phyloP scores from a whole-genome alignment of 1,140 invertebrate genomes.

The Zaprionus gabonicus region DNA sequence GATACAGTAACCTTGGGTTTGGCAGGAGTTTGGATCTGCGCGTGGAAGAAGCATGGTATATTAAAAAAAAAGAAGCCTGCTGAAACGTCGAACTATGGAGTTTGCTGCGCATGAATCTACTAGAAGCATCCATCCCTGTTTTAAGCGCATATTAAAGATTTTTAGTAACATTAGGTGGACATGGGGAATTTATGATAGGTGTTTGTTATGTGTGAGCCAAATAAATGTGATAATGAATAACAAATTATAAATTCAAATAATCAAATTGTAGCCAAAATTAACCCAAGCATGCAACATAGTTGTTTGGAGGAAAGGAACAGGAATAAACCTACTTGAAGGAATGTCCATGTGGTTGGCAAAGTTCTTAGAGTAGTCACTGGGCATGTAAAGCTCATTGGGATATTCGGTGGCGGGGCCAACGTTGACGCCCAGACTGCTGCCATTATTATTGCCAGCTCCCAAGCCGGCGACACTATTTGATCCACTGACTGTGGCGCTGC shows the following conservation, averaged over 20 bases:
- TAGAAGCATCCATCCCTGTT: slow-evolving; percentile 45
- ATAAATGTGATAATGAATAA: slow-evolving; percentile 10
- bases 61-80: no score
- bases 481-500: slow-evolving; percentile 40
- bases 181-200: slow-evolving; percentile 26
- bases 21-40: no score
- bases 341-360: slow-evolving; percentile 84
- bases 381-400: slow-evolving; percentile 82
- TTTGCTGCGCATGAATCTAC: background rate
- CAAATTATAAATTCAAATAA: slow-evolving; percentile 22
- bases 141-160: slow-evolving; percentile 14
- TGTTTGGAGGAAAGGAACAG: slow-evolving; percentile 18
- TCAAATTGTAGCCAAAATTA: slow-evolving; percentile 17
- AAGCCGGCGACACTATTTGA: slow-evolving; percentile 37
- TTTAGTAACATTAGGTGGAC: slow-evolving; percentile 41
- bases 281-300: slow-evolving; percentile 65
- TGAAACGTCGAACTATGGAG: background rate
- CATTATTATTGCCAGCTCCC: slow-evolving; percentile 30
- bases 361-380: slow-evolving; percentile 80
- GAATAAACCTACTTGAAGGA: slow-evolving; percentile 78
- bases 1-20: no score
- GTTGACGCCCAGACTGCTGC: slow-evolving; percentile 27
- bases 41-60: no score
- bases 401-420: slow-evolving; percentile 60
- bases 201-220: slow-evolving; percentile 25